phyloP scores from a whole-genome alignment of 2,888 invertebrate species.

The Thera britannica region DNA sequence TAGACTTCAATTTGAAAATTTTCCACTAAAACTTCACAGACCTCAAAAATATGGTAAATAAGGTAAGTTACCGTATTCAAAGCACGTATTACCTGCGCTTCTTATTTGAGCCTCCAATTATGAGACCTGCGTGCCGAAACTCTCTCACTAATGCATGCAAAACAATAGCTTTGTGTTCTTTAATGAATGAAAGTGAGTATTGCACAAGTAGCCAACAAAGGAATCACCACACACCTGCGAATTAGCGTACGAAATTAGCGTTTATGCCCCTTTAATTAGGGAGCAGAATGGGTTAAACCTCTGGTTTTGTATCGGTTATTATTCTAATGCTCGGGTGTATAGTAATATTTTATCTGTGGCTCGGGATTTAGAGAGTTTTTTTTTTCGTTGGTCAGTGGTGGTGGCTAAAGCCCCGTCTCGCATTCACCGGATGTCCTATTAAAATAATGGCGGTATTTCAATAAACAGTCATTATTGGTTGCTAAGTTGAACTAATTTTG shows the following conservation, averaged over 20 bases:
- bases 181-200: constrained; percentile 53
- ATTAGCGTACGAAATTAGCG: constrained; percentile 71
- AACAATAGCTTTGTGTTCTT: constrained; percentile 48
- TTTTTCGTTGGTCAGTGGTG: constrained; percentile 30
- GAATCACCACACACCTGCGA: constrained; percentile 50
- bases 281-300: constrained; percentile 47
- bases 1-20: not conserved
- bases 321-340: constrained; percentile 57
- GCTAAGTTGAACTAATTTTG: constrained; percentile 49
- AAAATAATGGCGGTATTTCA: constrained; percentile 80
- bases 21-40: not conserved
- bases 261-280: constrained; percentile 60
- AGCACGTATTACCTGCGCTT: constrained; percentile 22
- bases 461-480: constrained; percentile 73
- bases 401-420: constrained; percentile 54
- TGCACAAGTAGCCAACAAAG: constrained; percentile 50
- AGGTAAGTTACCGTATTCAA: constrained; percentile 22
- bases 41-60: constrained; percentile 17
- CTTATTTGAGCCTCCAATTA: constrained; percentile 39
- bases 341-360: too few species aligned
- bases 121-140: constrained; percentile 38
- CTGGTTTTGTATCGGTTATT: constrained; percentile 56
- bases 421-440: constrained; percentile 78
- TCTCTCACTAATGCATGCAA: constrained; percentile 45
- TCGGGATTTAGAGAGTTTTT: too few species aligned